Evolutionary conservation across 2,113 vertebrate genomes (phyloP).

Genomic region (Falco punctatus): DNA sequence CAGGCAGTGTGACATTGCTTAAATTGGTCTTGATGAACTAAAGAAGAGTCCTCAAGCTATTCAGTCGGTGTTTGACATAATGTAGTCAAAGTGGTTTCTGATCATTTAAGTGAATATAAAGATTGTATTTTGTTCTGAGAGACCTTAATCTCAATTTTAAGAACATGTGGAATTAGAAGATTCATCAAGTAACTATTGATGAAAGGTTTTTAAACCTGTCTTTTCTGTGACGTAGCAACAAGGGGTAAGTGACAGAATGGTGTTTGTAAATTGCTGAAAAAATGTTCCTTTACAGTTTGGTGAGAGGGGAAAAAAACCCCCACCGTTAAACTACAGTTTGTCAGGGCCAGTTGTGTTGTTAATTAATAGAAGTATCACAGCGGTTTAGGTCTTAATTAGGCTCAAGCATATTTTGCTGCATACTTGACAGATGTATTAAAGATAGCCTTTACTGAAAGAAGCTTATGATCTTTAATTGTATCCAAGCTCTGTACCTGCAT

Average conservation of each 20-base stretch:
- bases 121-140: not conserved
- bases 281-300: not conserved
- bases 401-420: not conserved
- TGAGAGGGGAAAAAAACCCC: not conserved
- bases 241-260: not conserved
- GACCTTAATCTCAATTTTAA: not conserved
- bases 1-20: not conserved
- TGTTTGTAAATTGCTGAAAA: not conserved
- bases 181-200: not conserved
- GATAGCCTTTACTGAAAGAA: not conserved
- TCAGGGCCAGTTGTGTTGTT: not conserved
- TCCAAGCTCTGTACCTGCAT: not conserved
- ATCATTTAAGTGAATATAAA: not conserved
- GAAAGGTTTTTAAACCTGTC: not conserved
- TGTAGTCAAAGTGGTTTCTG: not conserved
- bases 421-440: not conserved
- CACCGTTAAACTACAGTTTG: not conserved
- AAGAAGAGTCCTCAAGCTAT: not conserved
- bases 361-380: not conserved
- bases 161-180: not conserved
- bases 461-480: constrained; percentile 32
- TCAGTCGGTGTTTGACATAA: not conserved
- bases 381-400: not conserved
- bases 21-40: not conserved
- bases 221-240: not conserved